Conservation (phyloP, 2,888 invertebrate species). For the Drosophila mercatorum region DNA sequence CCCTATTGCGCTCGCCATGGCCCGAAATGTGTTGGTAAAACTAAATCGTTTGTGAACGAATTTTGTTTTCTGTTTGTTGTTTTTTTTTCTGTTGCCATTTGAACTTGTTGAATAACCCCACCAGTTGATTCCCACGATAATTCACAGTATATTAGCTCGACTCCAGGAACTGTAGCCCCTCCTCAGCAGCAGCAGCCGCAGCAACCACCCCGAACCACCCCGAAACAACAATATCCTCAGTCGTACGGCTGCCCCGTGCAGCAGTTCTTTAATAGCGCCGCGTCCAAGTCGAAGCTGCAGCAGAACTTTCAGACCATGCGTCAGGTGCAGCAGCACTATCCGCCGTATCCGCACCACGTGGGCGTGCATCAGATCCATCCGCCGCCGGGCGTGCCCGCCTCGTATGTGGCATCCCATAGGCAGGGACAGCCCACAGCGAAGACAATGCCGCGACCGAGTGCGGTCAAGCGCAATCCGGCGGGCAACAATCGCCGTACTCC, state of each 20-base stretch:
- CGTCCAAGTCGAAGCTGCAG: slow-evolving; percentile 83
- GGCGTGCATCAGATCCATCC: slow-evolving; percentile 83
- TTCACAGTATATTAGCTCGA: slow-evolving; percentile 72
- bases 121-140: slow-evolving; percentile 75
- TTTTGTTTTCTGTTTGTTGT: background rate
- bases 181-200: slow-evolving; percentile 16
- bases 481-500: slow-evolving; percentile 83
- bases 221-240: slow-evolving; percentile 33
- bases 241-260: slow-evolving; percentile 35
- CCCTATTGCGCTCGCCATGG: slow-evolving; percentile 58
- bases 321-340: slow-evolving; percentile 84
- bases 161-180: background rate
- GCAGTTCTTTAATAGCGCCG: slow-evolving; percentile 84
- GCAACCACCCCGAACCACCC: slow-evolving; percentile 11
- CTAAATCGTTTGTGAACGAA: slow-evolving; percentile 5
- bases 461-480: slow-evolving; percentile 75
- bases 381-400: slow-evolving; percentile 73
- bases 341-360: slow-evolving; percentile 84
- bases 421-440: slow-evolving; percentile 27
- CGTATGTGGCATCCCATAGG: background rate
- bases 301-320: slow-evolving; percentile 85
- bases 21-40: slow-evolving; percentile 61
- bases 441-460: slow-evolving; percentile 53
- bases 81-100: slow-evolving; percentile 17
- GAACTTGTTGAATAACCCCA: slow-evolving; percentile 64